These are phyloP conservation scores for Phrynocephalus vlangalii DNA, from an alignment of 2,797 vertebrate species.

Conservation along the genomic window DNA sequence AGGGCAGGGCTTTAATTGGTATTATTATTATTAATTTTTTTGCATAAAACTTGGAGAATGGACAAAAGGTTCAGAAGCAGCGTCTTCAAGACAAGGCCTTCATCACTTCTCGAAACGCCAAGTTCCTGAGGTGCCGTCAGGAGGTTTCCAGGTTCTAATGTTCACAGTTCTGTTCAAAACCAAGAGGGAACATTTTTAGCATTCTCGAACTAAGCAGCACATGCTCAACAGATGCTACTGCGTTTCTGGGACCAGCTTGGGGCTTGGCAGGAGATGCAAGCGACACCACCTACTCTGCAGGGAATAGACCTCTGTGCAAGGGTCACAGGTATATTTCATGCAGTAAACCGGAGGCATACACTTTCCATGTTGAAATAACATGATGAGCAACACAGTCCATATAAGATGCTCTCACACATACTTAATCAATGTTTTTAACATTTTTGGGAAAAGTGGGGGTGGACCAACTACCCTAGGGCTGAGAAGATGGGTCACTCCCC, in stretches of 20 bases:
- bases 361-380: neutral
- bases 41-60: conserved; percentile 57
- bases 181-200: conserved; percentile 44
- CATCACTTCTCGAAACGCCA: conserved; percentile 79
- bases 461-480: neutral
- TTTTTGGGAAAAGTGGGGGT: neutral
- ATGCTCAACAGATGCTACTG: neutral
- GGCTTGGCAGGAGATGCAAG: neutral
- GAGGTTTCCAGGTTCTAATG: conserved; percentile 62
- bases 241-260: neutral
- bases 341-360: neutral
- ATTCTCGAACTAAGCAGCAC: neutral
- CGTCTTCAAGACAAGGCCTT: conserved; percentile 74
- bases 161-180: conserved; percentile 76
- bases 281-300: neutral
- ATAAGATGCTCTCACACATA: neutral
- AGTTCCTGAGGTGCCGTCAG: conserved; percentile 80
- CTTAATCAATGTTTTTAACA: no score
- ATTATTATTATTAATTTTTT: conserved; percentile 36
- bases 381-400: neutral
- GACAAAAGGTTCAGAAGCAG: conserved; percentile 70
- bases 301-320: no score
- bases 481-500: neutral
- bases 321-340: neutral
- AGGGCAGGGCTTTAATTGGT: neutral